Conservation (phyloP, 2,888 invertebrate genomes). For the Andrena bucephala region DNA sequence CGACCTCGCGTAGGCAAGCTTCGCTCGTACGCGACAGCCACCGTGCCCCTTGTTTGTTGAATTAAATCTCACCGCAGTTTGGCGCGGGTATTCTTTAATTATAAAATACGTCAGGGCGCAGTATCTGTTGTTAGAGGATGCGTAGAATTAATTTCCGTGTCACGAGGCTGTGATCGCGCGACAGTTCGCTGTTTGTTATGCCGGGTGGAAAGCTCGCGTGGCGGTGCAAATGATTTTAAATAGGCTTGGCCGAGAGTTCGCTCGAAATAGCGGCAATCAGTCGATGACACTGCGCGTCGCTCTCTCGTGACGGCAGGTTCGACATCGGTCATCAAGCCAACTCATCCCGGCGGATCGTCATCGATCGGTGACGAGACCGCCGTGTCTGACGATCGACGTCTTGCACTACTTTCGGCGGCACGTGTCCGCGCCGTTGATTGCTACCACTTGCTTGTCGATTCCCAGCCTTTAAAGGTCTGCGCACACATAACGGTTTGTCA, state of each 20-base stretch:
- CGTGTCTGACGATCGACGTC: constrained; percentile 17
- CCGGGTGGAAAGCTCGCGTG: constrained; percentile 64
- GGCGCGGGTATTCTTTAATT: no score
- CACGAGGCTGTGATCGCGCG: constrained; percentile 50
- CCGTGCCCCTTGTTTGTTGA: no score
- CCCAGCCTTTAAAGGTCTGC: background rate
- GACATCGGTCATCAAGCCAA: constrained; percentile 66
- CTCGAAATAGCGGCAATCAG: constrained; percentile 76
- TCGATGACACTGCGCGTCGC: constrained; percentile 75
- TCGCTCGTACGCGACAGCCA: background rate
- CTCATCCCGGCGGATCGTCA: constrained; percentile 61
- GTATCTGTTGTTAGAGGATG: background rate
- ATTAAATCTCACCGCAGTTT: no score
- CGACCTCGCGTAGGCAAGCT: background rate
- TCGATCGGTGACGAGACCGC: constrained; percentile 68
- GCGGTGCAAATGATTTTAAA: constrained; percentile 70
- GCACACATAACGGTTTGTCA: no score
- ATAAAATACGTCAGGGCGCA: background rate
- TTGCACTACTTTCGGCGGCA: constrained; percentile 3
- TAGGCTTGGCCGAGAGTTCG: constrained; percentile 66
- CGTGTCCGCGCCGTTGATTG: background rate
- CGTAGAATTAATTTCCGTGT: constrained; percentile 39
- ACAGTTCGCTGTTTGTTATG: constrained; percentile 55
- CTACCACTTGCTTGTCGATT: background rate
- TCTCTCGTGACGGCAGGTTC: constrained; percentile 50